Evolutionary conservation across 1,140 invertebrate species (phyloP), one percentile per base, ranked within the genome.

Genomic region (Ylistrum balloti): DNA sequence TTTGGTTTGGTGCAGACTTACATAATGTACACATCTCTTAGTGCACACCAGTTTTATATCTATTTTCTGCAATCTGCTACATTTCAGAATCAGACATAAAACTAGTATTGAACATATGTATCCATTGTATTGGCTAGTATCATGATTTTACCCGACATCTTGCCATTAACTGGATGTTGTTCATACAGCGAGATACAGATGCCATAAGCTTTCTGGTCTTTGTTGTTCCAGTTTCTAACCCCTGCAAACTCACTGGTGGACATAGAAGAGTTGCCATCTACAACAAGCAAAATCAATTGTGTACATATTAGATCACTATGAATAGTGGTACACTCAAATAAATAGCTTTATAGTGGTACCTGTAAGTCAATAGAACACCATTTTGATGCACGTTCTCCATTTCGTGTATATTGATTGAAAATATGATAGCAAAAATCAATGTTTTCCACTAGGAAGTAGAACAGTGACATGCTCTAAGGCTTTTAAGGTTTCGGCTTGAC

Each of bases 181-280:
- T 96, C 96, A 91, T 96, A 96, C 86, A 96, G 89, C 13, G 96
- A 96, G 74, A 96, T 94, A 88, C 94, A 95, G 32, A 96, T 95
- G 0, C 96, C 96, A 93, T 96, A 96, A 0, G 95, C 96, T 89
- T 95, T 95, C 48, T 95, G 94, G 34, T 95, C 94, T 85, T 96
- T 95, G 11, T 92, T 90, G 87, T 94, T 96, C 96, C 96, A 96
- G 22, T 90, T 91, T 33, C 89, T 92, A 15, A 93, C 93, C 0
- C 95, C 96, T 74, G 95, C 95, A 20, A 95, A 87, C 85, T 93
- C 93, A 28, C 89, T 90, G 74, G 86, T 90, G 22, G 35, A 85
- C n/a, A 74, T 86, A 5, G 85, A 86, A 48, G 88, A 86, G 87
- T 94, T 93, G 0, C 91, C 92, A 94, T 93, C 93, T 94, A 74